phyloP scores from a whole-genome alignment of 2,888 invertebrate species.

The Malachius bipustulatus region DNA sequence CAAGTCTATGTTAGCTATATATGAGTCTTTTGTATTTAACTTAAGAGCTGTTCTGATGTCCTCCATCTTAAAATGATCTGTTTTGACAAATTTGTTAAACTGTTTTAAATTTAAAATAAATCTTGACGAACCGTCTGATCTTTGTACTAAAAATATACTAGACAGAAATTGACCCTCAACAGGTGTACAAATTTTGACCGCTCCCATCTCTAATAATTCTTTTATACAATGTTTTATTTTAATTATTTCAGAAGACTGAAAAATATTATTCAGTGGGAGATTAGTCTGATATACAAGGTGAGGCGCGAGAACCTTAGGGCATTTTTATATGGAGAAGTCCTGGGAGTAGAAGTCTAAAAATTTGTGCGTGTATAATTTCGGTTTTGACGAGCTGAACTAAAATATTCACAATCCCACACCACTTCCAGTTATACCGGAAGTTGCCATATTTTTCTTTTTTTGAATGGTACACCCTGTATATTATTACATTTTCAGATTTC shows the following conservation, averaged over 20 bases:
- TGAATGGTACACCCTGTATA: no score
- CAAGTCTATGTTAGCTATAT: slow-evolving; percentile 13
- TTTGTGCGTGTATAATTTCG: no score
- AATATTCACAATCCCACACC: no score
- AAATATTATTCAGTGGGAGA: neutral
- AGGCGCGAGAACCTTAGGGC: no score
- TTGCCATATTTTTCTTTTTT: no score
- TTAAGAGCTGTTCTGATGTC: slow-evolving; percentile 19
- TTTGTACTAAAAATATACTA: slow-evolving; percentile 15
- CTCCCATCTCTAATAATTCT: slow-evolving; percentile 5
- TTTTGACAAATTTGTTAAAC: slow-evolving; percentile 18
- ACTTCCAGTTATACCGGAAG: no score
- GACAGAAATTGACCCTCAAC: slow-evolving; percentile 15
- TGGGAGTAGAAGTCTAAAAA: no score
- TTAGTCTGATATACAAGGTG: slow-evolving; percentile 2
- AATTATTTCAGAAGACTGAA: slow-evolving; percentile 8
- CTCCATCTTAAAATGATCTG: slow-evolving; percentile 23
- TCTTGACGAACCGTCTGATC: slow-evolving; percentile 14
- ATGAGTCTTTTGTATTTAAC: slow-evolving; percentile 14
- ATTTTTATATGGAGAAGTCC: no score
- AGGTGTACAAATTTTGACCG: slow-evolving; percentile 4
- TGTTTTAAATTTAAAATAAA: slow-evolving; percentile 19
- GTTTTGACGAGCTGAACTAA: no score
- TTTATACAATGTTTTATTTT: neutral
- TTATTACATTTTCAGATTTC: no score